These are phyloP conservation scores for Hirtodrosophila histrioides DNA, from an alignment of 2,888 invertebrate species.

Conservation along the genomic window DNA sequence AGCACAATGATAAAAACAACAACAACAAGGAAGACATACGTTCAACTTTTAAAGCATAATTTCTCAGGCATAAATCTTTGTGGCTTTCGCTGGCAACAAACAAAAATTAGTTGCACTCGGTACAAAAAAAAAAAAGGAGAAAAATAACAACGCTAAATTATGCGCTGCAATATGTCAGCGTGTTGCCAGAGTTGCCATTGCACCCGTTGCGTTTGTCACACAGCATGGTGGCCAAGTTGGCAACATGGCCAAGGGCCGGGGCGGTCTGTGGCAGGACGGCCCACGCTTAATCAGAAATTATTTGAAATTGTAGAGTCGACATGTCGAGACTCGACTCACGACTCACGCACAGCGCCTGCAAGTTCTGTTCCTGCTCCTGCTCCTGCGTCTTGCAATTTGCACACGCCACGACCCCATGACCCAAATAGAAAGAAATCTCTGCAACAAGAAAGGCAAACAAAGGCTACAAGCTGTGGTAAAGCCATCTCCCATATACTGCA, in stretches of 20 bases:
- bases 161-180: slow-evolving; percentile 77
- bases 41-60: slow-evolving; percentile 77
- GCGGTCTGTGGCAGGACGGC: not conserved
- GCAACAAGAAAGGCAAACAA: slow-evolving; percentile 54
- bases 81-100: slow-evolving; percentile 69
- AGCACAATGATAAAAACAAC: slow-evolving; percentile 37
- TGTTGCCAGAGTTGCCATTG: slow-evolving; percentile 65
- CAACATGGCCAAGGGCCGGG: slow-evolving; percentile 9
- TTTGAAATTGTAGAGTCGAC: slow-evolving; percentile 79
- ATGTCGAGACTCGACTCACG: slow-evolving; percentile 58
- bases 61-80: slow-evolving; percentile 73
- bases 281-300: slow-evolving; percentile 76
- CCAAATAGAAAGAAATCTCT: slow-evolving; percentile 64
- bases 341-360: slow-evolving; percentile 61
- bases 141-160: slow-evolving; percentile 79
- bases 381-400: slow-evolving; percentile 63
- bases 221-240: slow-evolving; percentile 61
- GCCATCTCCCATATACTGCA: slow-evolving; percentile 71
- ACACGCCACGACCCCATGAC: slow-evolving; percentile 76
- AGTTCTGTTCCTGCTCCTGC: slow-evolving; percentile 19
- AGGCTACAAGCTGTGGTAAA: slow-evolving; percentile 33
- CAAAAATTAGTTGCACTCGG: slow-evolving; percentile 79
- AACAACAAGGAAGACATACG: slow-evolving; percentile 55
- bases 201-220: slow-evolving; percentile 78
- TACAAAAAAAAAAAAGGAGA: slow-evolving; percentile 42